Conservation (phyloP, 1,140 invertebrate species). For the Helicoverpa armigera region DNA sequence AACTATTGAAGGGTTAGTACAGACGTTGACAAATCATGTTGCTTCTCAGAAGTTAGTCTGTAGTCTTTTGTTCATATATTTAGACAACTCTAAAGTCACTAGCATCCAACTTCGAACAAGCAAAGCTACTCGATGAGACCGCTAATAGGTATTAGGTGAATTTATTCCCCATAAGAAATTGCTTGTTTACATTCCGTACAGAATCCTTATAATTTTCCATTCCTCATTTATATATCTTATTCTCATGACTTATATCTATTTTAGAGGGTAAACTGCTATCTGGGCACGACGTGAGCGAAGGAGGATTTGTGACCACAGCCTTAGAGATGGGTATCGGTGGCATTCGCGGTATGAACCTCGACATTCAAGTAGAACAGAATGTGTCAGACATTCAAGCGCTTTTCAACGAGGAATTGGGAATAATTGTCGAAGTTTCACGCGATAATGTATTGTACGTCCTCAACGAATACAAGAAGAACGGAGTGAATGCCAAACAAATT, state of each 20-base stretch:
- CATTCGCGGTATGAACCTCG: conserved; percentile 92
- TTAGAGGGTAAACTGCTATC: conserved; percentile 91
- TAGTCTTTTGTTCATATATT: too few relatives aligned
- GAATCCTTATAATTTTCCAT: too few relatives aligned
- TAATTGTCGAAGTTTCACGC: conserved; percentile 94
- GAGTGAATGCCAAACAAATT: conserved; percentile 91
- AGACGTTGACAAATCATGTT: neutral
- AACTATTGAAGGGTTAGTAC: conserved; percentile 90
- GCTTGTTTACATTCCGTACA: too few relatives aligned
- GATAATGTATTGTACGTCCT: conserved; percentile 88
- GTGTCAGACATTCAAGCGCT: conserved; percentile 89
- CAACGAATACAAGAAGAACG: conserved; percentile 87
- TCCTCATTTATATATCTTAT: neutral
- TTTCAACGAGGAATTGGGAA: conserved; percentile 97
- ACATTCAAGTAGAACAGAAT: conserved; percentile 87
- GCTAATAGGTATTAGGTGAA: too few relatives aligned
- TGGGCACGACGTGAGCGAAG: conserved; percentile 99
- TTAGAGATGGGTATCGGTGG: conserved; percentile 99
- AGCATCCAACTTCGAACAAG: too few relatives aligned
- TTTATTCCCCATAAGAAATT: too few relatives aligned
- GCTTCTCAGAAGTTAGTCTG: too few relatives aligned
- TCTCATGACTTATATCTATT: conserved; percentile 48
- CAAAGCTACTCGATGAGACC: too few relatives aligned
- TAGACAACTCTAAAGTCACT: too few relatives aligned
- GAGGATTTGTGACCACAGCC: conserved; percentile 95